These are phyloP conservation scores for Sarotherodon lohbergeri DNA, from an alignment of 2,113 vertebrate species.

Conservation along the genomic window DNA sequence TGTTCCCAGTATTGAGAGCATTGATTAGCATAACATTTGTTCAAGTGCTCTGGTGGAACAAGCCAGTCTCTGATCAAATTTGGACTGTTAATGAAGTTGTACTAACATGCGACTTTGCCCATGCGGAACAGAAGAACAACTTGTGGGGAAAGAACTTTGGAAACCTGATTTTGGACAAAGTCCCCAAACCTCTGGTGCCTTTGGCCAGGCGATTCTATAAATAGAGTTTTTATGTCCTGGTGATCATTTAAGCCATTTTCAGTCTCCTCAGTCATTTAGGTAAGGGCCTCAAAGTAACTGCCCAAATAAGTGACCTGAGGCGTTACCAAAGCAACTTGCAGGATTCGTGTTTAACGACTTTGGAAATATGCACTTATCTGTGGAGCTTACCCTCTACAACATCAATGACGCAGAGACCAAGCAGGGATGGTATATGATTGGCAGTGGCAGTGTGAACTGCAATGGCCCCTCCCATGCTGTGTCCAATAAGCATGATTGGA, in stretches of 20 bases:
- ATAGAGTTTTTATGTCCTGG: not conserved
- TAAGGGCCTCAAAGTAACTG: not conserved
- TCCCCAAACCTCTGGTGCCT: not conserved
- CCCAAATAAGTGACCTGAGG: not conserved
- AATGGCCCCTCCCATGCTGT: conserved; percentile 98
- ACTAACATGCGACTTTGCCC: not conserved
- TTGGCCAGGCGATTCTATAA: not conserved
- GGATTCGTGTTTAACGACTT: not conserved
- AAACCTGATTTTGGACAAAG: not conserved
- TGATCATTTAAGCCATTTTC: not conserved
- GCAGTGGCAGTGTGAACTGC: conserved; percentile 88
- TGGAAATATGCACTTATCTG: not conserved
- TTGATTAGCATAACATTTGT: not conserved
- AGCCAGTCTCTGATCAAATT: not conserved
- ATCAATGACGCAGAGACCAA: conserved; percentile 96
- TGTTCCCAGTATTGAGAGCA: not conserved
- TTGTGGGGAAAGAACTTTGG: not conserved
- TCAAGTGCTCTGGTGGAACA: not conserved
- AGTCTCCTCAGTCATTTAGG: not conserved
- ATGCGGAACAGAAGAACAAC: not conserved
- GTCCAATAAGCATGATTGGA: conserved; percentile 94
- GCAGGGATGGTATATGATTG: conserved; percentile 85
- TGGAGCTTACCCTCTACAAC: conserved; percentile 88
- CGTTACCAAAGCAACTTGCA: rapidly evolving
- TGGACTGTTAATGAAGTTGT: not conserved